Base-by-base conservation (phyloP, 2,797 vertebrate species). In the Otolemur crassicaudatus region DNA sequence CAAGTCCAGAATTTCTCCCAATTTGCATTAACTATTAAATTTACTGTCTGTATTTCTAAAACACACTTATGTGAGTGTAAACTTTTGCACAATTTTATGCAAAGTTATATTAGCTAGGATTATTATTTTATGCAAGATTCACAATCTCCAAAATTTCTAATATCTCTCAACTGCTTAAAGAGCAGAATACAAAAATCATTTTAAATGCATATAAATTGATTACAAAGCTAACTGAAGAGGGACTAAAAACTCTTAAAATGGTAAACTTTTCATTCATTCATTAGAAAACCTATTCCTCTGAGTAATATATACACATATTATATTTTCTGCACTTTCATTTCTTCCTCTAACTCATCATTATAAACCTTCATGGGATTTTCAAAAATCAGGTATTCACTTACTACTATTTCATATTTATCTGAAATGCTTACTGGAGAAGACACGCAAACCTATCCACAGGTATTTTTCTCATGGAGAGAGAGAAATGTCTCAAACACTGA, bases 41-140 rank as follows among this genome's bases (percentile, higher is more conserved):
- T 85, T 77, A 93, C 40, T 94, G 20, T n/a, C 10, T 76, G 29
- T n/a, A 88, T 87, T 87, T 92, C 37, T 84, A n/a, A 96, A 93
- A 53, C 14, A 53, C 49, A 53, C 46, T 49, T 49, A 49, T 4
- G 60, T 43, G 40, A 86, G 53, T 63, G 11, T 67, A 85, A 40
- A 53, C 5, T 73, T 73, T 80, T 70, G 13, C 25, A 85, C 1
- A 85, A 80, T 72, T 88, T 65, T 53, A 56, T 46, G 23, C 16
- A 82, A 95, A 77, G 27, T 80, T 46, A 46, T 40, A 49, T 25
- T n/a, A 85, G 19, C 34, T 72, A 72, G 29, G 20, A 92, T 73
- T 73, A 94, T 90, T 72, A 94, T 65, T 87, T 73, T 75, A 87
- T 65, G 13, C 4, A 95, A 90, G 37, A 90, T 82, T 65, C 20